Evolutionary conservation across 1,140 invertebrate genomes (phyloP).

Genomic region (Drosophila paulistorum): DNA sequence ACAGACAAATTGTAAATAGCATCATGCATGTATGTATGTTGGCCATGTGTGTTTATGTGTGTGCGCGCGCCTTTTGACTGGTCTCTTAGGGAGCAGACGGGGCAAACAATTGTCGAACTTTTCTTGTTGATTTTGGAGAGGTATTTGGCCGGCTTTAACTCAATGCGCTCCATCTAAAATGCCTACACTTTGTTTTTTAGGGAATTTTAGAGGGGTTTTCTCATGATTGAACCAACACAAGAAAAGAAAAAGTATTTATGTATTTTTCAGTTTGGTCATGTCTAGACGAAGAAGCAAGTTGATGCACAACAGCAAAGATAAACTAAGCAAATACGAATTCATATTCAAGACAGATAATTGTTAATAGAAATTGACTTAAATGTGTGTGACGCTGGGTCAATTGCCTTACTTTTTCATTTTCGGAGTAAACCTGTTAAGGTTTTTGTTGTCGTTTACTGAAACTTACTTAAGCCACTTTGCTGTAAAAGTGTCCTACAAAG

Average conservation of each 20-base stretch:
- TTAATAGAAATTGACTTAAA: not conserved
- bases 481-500: too few relatives aligned
- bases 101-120: slow-evolving; percentile 7
- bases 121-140: slow-evolving; percentile 1
- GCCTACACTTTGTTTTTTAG: not conserved
- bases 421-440: too few relatives aligned
- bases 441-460: too few relatives aligned
- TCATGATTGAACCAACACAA: not conserved
- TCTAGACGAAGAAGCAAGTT: not conserved
- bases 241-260: not conserved
- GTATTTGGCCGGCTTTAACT: slow-evolving; percentile 5
- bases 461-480: not conserved
- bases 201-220: not conserved
- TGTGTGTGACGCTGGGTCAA: not conserved
- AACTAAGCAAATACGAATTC: slow-evolving; percentile 14
- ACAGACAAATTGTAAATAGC: slow-evolving; percentile 50
- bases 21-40: slow-evolving; percentile 22
- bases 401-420: not conserved
- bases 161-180: slow-evolving; percentile 1
- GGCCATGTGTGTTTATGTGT: not conserved
- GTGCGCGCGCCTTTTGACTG: too few relatives aligned
- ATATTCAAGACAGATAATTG: slow-evolving; percentile 1
- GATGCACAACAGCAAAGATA: slow-evolving; percentile 6
- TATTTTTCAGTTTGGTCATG: slow-evolving; percentile 12
- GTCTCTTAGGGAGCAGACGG: not conserved